Evolutionary conservation across 2,113 vertebrate species (phyloP), one percentile per base, ranked within the genome.

Genomic region (Mixornis gularis): DNA sequence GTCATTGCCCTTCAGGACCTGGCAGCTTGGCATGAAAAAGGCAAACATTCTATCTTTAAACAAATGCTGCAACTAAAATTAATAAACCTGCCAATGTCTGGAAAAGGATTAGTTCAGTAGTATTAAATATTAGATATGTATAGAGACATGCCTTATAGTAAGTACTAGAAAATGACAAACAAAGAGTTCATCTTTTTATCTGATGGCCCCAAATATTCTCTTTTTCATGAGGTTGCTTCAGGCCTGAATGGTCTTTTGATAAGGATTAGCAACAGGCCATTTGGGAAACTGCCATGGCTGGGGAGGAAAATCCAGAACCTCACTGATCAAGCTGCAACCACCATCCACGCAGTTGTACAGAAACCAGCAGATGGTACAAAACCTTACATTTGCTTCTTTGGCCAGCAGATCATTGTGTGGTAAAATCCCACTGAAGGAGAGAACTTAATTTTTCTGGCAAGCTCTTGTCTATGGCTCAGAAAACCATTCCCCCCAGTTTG

Each of bases 401-500:
- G 7, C n/a, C 5, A 6, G 46, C 2, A 7, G 40, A 41, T 64
- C 19, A 4, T 2, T 17, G 9, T 32, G 32, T 41, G 20, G 41
- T 41, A 49, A 79, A 73, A 85, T 46, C 29, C 18, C 9, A 4
- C 18, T 32, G 64, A 41, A 36, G 44, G 32, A 81, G 9, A 76
- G 7, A 72, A 58, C 13, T 63, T 41, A 19, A 16, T 26, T 73
- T 59, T 84, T 44, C 48, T 63, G 21, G 9, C 25, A 87, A 63
- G 38, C 3, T 38, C 5, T 80, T 78, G 41, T 10, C 20, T 72
- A 11, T 6, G 5, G 11, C 20, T 44, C 19, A 86, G 25, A 55
- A 92, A 84, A 74, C 4, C 0, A 2, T 32, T 55, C 4, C 13
- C 17, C 7, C 0, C 5, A 17, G 2, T 8, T 9, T 64, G n/a